Percentiles rank a stretch among this genome's conserved stretches.
Evolutionary conservation across 2,113 vertebrate species (phyloP).

Genomic region (Ctenodactylus gundi): DNA sequence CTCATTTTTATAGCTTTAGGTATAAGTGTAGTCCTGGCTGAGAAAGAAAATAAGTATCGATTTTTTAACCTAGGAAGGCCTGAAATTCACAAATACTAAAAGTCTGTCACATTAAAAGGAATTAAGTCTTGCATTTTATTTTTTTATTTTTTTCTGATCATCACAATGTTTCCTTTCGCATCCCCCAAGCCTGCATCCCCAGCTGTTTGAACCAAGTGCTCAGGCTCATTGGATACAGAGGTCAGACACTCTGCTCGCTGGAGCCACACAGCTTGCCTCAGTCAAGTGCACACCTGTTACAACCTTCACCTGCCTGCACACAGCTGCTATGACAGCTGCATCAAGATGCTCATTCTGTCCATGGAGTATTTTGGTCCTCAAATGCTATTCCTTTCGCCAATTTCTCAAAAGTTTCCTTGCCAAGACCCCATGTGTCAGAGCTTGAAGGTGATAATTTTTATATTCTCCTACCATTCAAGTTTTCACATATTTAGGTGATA

Average conservation of each 20-base stretch:
- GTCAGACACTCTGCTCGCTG: not conserved
- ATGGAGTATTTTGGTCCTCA: not conserved
- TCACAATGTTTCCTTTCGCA: not conserved
- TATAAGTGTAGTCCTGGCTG: not conserved
- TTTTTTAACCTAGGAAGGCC: not conserved
- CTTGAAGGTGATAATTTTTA: conserved; percentile 11
- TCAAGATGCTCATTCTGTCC: not conserved
- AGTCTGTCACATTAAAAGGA: not conserved
- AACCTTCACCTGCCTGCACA: not conserved
- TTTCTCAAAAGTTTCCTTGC: conserved; percentile 11
- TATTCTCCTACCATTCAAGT: not conserved
- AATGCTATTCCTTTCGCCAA: not conserved
- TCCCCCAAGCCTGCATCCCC: not conserved
- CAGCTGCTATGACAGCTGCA: not conserved
- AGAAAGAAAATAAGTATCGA: not conserved
- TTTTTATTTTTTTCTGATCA: not conserved
- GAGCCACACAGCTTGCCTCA: not conserved
- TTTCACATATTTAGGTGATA: not conserved
- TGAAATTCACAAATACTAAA: not conserved
- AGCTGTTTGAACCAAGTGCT: not conserved
- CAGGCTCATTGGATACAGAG: not conserved
- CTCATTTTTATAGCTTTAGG: not conserved
- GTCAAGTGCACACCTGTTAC: conserved; percentile 3
- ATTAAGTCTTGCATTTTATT: not conserved
- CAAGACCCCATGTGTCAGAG: not conserved